phyloP scores from a whole-genome alignment of 2,797 vertebrate genomes.

The Acropternis orthonyx region DNA sequence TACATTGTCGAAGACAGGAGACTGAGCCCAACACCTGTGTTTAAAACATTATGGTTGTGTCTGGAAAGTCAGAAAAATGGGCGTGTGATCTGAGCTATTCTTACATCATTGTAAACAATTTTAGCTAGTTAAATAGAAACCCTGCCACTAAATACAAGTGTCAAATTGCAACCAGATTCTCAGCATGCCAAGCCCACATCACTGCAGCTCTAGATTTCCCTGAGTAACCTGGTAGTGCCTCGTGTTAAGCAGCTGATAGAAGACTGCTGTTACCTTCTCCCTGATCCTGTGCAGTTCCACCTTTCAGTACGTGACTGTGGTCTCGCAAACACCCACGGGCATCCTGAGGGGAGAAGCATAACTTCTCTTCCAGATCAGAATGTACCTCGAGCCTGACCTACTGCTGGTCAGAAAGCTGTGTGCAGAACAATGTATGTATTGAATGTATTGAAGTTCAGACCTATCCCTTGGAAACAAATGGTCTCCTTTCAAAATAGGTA shows the following conservation, averaged over 20 bases:
- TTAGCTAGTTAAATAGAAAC: slow-evolving; percentile 20
- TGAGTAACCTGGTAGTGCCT: background rate
- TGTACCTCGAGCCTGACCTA: background rate
- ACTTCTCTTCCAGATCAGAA: background rate
- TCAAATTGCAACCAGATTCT: slow-evolving; percentile 42
- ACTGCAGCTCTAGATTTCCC: background rate
- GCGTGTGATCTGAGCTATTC: background rate
- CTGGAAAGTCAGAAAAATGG: slow-evolving; percentile 8
- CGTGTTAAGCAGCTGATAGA: background rate
- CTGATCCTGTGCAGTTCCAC: background rate
- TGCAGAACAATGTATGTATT: background rate
- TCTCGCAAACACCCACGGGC: accelerated
- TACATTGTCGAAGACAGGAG: background rate
- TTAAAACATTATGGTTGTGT: background rate
- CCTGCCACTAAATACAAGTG: slow-evolving; percentile 8
- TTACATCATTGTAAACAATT: background rate
- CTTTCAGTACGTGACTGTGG: background rate
- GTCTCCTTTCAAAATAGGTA: background rate
- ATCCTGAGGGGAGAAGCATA: background rate
- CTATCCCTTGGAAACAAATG: background rate
- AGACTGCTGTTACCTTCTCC: background rate
- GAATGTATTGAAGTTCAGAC: background rate
- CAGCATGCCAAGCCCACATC: background rate
- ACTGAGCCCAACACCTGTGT: background rate
- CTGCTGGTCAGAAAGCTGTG: background rate